These are phyloP conservation scores for Ypsolopha scabrella DNA, from an alignment of 2,888 invertebrate genomes.

Conservation along the genomic window DNA sequence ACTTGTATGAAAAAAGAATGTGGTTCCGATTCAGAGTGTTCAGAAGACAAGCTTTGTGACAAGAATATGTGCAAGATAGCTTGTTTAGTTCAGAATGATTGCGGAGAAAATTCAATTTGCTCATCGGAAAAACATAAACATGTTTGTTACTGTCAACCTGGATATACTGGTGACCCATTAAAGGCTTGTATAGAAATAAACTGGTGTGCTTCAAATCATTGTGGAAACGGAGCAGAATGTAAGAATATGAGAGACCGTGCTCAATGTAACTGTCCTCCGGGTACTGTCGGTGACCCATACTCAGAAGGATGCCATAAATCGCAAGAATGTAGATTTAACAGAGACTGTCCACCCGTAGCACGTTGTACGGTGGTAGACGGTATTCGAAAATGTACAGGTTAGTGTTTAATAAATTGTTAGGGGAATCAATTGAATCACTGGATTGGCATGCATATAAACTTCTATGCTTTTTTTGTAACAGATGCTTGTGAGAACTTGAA, in stretches of 20 bases:
- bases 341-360: slow-evolving; percentile 85
- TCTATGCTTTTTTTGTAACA: slow-evolving; percentile 23
- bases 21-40: slow-evolving; percentile 76
- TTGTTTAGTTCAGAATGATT: slow-evolving; percentile 85
- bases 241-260: slow-evolving; percentile 84
- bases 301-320: slow-evolving; percentile 84
- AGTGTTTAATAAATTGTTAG: slow-evolving; percentile 3
- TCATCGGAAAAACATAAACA: slow-evolving; percentile 86
- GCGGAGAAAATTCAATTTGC: slow-evolving; percentile 87
- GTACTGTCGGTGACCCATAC: slow-evolving; percentile 87
- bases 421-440: too few species aligned
- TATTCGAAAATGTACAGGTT: slow-evolving; percentile 82
- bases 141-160: slow-evolving; percentile 85
- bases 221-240: slow-evolving; percentile 84
- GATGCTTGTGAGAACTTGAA: slow-evolving; percentile 82
- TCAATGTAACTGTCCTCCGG: slow-evolving; percentile 82
- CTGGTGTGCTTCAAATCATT: slow-evolving; percentile 82
- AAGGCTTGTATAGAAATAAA: slow-evolving; percentile 80
- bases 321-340: slow-evolving; percentile 83
- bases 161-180: slow-evolving; percentile 84
- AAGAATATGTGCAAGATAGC: slow-evolving; percentile 87
- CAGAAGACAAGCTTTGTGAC: slow-evolving; percentile 86
- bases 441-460: too few species aligned
- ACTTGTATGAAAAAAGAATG: slow-evolving; percentile 89
- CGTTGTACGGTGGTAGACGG: slow-evolving; percentile 80